phyloP scores from a whole-genome alignment of 2,888 invertebrate species.

The Didymodactylos carnosus region DNA sequence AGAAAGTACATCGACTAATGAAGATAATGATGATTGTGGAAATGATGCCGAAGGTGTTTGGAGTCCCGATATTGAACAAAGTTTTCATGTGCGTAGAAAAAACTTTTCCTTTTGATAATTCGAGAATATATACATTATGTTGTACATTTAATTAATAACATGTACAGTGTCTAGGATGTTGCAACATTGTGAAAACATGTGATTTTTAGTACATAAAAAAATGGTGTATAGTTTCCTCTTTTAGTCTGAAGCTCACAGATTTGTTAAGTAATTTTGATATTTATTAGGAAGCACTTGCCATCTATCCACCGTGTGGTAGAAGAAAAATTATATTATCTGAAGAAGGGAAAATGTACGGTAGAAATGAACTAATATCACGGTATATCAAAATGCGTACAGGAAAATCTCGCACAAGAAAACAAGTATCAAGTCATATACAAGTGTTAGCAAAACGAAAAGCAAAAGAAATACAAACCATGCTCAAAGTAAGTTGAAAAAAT shows the following conservation, averaged over 20 bases:
- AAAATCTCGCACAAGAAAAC: slow-evolving; percentile 95
- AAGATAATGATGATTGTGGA: slow-evolving; percentile 14
- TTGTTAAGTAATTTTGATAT: neutral
- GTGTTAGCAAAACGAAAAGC: slow-evolving; percentile 92
- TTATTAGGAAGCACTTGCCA: slow-evolving; percentile 92
- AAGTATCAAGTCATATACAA: slow-evolving; percentile 98
- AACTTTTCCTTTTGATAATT: neutral
- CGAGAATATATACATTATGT: neutral
- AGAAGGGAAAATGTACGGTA: slow-evolving; percentile 99
- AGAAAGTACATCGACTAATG: neutral
- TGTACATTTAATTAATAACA: too few species aligned
- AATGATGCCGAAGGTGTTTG: slow-evolving; percentile 94
- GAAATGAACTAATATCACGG: slow-evolving; percentile 97
- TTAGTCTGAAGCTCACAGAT: too few species aligned
- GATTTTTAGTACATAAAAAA: too few species aligned
- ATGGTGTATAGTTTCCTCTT: too few species aligned
- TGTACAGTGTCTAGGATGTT: too few species aligned
- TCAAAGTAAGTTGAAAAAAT: neutral
- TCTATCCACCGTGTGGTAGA: slow-evolving; percentile 96
- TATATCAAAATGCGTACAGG: slow-evolving; percentile 98
- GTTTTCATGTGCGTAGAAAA: slow-evolving; percentile 57
- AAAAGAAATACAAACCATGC: slow-evolving; percentile 48
- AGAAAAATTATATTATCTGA: slow-evolving; percentile 98
- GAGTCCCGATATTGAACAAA: slow-evolving; percentile 99
- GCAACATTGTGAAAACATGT: too few species aligned